Conservation (phyloP, 2,888 invertebrate species). For the Drosophila pseudotakahashii region DNA sequence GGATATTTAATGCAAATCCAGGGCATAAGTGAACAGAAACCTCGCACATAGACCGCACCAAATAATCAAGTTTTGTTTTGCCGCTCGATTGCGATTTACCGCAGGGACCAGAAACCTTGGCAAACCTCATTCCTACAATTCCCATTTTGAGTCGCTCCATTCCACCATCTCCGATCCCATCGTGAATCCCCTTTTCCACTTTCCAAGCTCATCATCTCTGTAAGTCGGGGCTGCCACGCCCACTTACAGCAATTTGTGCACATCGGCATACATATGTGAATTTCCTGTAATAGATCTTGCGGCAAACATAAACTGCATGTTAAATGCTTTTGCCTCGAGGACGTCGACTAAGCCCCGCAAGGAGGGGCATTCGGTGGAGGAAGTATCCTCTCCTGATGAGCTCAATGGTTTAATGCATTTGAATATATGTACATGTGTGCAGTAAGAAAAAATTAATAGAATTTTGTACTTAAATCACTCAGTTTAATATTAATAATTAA, state of each 20-base stretch:
- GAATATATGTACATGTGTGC: conserved; percentile 30
- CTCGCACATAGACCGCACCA: conserved; percentile 70
- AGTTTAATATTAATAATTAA: too few relatives aligned
- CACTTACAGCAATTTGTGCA: conserved; percentile 81
- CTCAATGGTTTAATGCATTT: conserved; percentile 57
- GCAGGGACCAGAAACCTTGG: conserved; percentile 52
- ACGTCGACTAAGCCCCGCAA: conserved; percentile 27
- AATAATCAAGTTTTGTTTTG: conserved; percentile 84
- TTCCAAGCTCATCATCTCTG: conserved; percentile 28
- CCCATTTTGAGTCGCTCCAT: background rate
- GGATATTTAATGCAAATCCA: conserved; percentile 64
- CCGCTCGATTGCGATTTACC: conserved; percentile 83
- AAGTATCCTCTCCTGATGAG: conserved; percentile 51
- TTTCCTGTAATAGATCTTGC: conserved; percentile 82
- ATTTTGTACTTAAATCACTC: too few relatives aligned
- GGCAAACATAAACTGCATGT: conserved; percentile 81
- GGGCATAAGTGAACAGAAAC: conserved; percentile 33
- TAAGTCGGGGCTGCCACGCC: conserved; percentile 60
- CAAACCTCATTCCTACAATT: conserved; percentile 10
- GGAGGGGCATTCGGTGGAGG: conserved; percentile 3
- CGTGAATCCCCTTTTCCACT: conserved; percentile 1
- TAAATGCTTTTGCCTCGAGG: conserved; percentile 73
- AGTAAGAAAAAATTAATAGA: too few relatives aligned
- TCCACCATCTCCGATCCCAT: background rate
- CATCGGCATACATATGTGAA: conserved; percentile 68